Evolutionary conservation across 2,888 invertebrate genomes (phyloP), one percentile per base, ranked within the genome.

Genomic region (Thecocarcelia acutangulata): DNA sequence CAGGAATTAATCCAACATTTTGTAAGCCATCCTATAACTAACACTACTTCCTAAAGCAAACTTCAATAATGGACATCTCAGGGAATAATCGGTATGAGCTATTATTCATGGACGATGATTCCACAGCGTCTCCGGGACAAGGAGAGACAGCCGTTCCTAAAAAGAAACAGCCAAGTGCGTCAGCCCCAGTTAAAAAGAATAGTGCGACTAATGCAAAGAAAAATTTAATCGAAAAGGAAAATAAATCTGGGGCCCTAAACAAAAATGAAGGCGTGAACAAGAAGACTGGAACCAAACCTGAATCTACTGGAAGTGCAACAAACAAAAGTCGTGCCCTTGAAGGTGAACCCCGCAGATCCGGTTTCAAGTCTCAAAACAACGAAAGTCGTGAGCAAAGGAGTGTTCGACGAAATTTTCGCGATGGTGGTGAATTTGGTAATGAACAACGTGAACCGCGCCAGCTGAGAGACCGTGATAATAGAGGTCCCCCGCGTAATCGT

Each of bases 331-430:
- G 37, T 1, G 3, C 11, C 1, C 21, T 40, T 5, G 54, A 28
- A 5, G 64, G 52, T 17, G 80, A 80, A 19, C 19, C 52, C 2
- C 68, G 64, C 19, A 44, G 9, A 8, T 64, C 59, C n/a, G 44
- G 37, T 11, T 66, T 68, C 13, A 69, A 44, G 21, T 48, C 54
- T 0, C 52, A 63, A 52, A 61, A 17, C 48, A 19, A 11, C 17
- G 75, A 76, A 44, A 56, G 56, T 19, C 63, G 58, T 3, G 70
- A 58, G 21, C 83, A 78, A 48, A 85, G 63, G 48, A 90, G 82
- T 83, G 84, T 89, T 28, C 52, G 72, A 1, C 50, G 73, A 13
- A 84, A 94, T 94, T 86, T 95, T 94, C 87, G 92, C 93, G 85
- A 83, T 12, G 92, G 90, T 90, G 91, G 74, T 90, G 92, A 85